These are phyloP conservation scores for Brenthis daphne DNA, from an alignment of 2,888 invertebrate species.

Conservation along the genomic window DNA sequence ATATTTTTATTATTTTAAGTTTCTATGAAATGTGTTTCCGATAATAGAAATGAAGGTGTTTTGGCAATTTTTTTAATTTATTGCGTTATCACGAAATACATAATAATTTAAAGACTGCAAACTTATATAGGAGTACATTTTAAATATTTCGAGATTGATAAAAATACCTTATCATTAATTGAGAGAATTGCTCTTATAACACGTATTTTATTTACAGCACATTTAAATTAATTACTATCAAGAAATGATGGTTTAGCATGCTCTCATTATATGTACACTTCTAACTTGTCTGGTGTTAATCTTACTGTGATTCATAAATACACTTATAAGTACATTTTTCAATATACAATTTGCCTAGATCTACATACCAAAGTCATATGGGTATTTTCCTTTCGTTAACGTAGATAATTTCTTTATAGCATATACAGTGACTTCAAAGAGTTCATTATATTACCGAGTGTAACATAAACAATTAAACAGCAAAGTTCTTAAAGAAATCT, in stretches of 20 bases:
- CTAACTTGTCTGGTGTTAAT: slow-evolving; percentile 80
- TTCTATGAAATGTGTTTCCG: slow-evolving; percentile 52
- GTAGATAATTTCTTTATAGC: slow-evolving; percentile 65
- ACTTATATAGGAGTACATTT: slow-evolving; percentile 27
- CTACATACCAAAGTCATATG: slow-evolving; percentile 63
- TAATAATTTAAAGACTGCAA: slow-evolving; percentile 20
- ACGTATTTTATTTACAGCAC: slow-evolving; percentile 69
- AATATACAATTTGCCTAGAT: slow-evolving; percentile 75
- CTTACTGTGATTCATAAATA: slow-evolving; percentile 82
- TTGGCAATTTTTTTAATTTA: slow-evolving; percentile 37
- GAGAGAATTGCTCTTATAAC: slow-evolving; percentile 43
- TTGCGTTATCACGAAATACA: slow-evolving; percentile 19
- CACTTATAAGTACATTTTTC: slow-evolving; percentile 72
- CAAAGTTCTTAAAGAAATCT: slow-evolving; percentile 38
- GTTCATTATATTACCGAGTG: slow-evolving; percentile 51
- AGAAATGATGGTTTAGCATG: slow-evolving; percentile 67
- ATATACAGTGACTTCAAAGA: slow-evolving; percentile 62
- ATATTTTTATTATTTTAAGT: slow-evolving; percentile 67
- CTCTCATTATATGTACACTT: slow-evolving; percentile 76
- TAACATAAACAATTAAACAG: slow-evolving; percentile 31
- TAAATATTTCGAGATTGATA: slow-evolving; percentile 25
- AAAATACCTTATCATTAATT: slow-evolving; percentile 33
- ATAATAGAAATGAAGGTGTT: slow-evolving; percentile 23
- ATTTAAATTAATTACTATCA: slow-evolving; percentile 63
- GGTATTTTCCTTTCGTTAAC: slow-evolving; percentile 25